Evolutionary conservation across 2,888 invertebrate genomes (phyloP), one percentile per base, ranked within the genome.

Genomic region (Heliconius aoede): DNA sequence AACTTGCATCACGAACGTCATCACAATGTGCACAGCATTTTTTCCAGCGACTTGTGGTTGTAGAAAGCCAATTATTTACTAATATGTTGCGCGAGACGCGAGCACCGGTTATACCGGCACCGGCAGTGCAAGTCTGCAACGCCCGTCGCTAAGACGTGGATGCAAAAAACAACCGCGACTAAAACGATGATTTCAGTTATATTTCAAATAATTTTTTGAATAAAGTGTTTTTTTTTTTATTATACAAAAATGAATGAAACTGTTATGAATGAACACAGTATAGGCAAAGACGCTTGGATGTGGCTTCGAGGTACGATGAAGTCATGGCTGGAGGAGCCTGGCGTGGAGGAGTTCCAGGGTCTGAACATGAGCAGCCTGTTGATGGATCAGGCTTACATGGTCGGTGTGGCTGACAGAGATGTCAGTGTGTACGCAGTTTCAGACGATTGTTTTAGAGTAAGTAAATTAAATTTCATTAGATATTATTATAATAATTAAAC

Each of bases 381-480:
- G 79, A 95, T 96, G 84, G 97, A 97, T 84, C 91, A 97, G 89
- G 97, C 97, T 0, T 97, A 96, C 83, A 88, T 95, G 83, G 90
- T 92, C 76, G 90, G 95, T 51, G 82, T 80, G 73, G 87, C 92
- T 18, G 90, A 90, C 28, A 85, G 84, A 9, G 86, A 87, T 77
- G 90, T 95, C 18, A 95, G 95, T 85, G 90, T 97, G 7, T 97
- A 97, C 85, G 92, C 95, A 30, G 95, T 97, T 1, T 96, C 96
- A 26, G 95, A 96, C 75, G 96, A 97, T 84, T 97, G 97, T 85
- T 95, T 96, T 85, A 93, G 95, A 89, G 97, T 97, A 89, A 95
- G 95, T 91, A 46, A 28, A 64, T 36, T 36, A n/a, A 64, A 15
- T n/a, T 13, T 11, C 1, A 32, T 21, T 5, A 28, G 9, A 18